These are phyloP conservation scores for Nemotelus nigrinus DNA, from an alignment of 2,888 invertebrate species.

Conservation along the genomic window DNA sequence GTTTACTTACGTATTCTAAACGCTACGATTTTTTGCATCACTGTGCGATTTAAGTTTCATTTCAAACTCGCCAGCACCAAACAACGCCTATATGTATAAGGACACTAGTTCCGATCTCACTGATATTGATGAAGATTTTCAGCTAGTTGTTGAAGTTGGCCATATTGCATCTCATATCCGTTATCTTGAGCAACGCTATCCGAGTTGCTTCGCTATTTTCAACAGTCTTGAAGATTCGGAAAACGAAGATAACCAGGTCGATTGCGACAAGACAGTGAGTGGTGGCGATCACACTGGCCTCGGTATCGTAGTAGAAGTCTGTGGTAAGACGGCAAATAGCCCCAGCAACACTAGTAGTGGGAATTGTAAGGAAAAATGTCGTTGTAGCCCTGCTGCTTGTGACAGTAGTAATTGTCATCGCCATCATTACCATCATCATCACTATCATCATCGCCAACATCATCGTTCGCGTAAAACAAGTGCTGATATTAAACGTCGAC, in stretches of 20 bases:
- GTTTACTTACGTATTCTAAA: too few species aligned
- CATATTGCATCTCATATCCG: constrained; percentile 63
- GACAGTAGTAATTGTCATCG: not conserved
- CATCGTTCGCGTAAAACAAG: not conserved
- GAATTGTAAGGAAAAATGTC: not conserved
- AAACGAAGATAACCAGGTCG: not conserved
- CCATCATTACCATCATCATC: not conserved
- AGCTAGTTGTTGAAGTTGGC: constrained; percentile 62
- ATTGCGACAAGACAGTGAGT: not conserved
- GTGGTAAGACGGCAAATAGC: not conserved
- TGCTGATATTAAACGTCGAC: constrained; percentile 50
- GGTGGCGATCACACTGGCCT: constrained; percentile 34
- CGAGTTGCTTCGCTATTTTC: constrained; percentile 55
- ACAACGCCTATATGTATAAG: constrained; percentile 53
- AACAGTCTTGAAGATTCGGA: not conserved
- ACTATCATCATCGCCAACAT: not conserved
- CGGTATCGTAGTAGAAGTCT: constrained; percentile 16
- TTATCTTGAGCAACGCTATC: constrained; percentile 60
- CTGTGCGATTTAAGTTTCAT: too few species aligned
- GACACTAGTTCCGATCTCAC: constrained; percentile 52
- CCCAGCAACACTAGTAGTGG: not conserved
- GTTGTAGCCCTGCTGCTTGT: not conserved
- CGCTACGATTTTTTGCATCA: too few species aligned
- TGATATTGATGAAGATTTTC: constrained; percentile 59
- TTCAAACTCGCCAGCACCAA: too few species aligned